Evolutionary conservation across 2,888 invertebrate species (phyloP).

Genomic region (Yponomeuta malinellus): DNA sequence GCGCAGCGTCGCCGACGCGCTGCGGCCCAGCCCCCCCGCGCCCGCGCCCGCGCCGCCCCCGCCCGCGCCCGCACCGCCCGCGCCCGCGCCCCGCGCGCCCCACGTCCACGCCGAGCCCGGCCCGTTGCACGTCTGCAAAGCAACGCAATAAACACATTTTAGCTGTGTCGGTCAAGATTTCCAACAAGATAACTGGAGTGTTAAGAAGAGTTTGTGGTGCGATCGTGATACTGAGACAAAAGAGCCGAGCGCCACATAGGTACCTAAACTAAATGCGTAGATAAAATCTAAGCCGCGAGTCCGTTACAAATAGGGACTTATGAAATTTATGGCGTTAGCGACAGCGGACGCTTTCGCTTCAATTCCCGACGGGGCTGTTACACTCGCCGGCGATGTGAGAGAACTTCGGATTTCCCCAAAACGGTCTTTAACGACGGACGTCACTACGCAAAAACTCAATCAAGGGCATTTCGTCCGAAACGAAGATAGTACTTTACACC

Average conservation of each 20-base stretch:
- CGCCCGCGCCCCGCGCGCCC: slow-evolving; percentile 63
- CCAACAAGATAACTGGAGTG: too few relatives aligned
- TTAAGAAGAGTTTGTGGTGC: too few relatives aligned
- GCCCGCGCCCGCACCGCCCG: slow-evolving; percentile 48
- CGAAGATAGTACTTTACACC: background rate
- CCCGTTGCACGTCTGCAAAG: slow-evolving; percentile 67
- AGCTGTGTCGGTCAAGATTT: too few relatives aligned
- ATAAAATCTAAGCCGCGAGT: slow-evolving; percentile 40
- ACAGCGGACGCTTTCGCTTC: slow-evolving; percentile 9
- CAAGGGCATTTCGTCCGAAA: slow-evolving; percentile 5
- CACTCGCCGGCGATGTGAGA: slow-evolving; percentile 11
- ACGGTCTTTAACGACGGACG: slow-evolving; percentile 13
- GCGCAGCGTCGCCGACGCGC: slow-evolving; percentile 68
- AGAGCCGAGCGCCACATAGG: background rate
- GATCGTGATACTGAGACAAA: background rate
- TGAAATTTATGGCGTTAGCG: slow-evolving; percentile 25
- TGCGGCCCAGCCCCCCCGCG: slow-evolving; percentile 45
- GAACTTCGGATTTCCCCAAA: slow-evolving; percentile 21
- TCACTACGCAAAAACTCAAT: slow-evolving; percentile 11
- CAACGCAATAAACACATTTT: background rate
- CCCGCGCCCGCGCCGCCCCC: slow-evolving; percentile 58
- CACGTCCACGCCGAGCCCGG: slow-evolving; percentile 74
- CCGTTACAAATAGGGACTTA: slow-evolving; percentile 28
- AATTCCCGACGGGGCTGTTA: slow-evolving; percentile 11
- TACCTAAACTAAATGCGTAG: slow-evolving; percentile 22